These are phyloP conservation scores for Pterobdella sp. DNA, from an alignment of 2,888 invertebrate genomes.

Conservation along the genomic window DNA sequence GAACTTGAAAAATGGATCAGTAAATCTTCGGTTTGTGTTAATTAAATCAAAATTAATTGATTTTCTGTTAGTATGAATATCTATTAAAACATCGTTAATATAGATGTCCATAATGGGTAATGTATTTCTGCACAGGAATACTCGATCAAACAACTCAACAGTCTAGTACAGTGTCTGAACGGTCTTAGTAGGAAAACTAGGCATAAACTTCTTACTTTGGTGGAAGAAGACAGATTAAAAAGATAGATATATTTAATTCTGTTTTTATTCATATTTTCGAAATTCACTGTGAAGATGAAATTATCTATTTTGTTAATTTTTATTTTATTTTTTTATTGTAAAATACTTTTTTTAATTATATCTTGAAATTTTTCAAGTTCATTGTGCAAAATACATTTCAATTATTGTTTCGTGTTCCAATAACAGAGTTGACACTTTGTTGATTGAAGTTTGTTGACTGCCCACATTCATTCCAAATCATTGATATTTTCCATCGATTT, in stretches of 20 bases:
- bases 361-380: no score
- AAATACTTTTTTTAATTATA: no score
- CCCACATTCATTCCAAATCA: no score
- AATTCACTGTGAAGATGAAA: neutral
- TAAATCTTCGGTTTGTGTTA: conserved; percentile 61
- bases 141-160: conserved; percentile 73
- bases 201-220: conserved; percentile 66
- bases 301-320: neutral
- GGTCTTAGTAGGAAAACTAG: conserved; percentile 78
- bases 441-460: no score
- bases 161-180: conserved; percentile 75
- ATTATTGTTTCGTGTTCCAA: no score
- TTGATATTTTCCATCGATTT: no score
- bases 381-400: no score
- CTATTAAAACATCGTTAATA: neutral
- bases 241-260: no score
- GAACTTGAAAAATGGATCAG: conserved; percentile 80
- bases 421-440: no score
- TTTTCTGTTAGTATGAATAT: neutral
- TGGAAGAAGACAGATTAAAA: conserved; percentile 55
- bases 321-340: no score
- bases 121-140: conserved; percentile 62
- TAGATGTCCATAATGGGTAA: neutral
- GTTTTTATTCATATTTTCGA: no score
- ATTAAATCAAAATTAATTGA: neutral